Evolutionary conservation across 2,888 invertebrate genomes (phyloP).

Genomic region (Eurois occulta): DNA sequence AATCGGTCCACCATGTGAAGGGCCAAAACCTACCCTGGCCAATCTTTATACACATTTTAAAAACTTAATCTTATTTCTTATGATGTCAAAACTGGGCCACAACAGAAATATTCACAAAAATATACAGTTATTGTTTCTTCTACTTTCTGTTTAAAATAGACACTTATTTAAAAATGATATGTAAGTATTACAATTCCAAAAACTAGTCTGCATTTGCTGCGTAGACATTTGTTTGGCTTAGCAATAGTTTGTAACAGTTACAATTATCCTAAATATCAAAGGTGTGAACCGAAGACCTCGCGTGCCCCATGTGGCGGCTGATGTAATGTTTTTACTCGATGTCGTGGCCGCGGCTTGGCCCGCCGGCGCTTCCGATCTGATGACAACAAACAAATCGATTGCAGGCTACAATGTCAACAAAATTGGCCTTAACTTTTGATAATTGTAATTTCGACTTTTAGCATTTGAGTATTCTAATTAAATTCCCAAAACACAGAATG

Average conservation of each 20-base stretch:
- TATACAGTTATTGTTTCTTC: neutral
- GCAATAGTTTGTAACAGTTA: slow-evolving; percentile 41
- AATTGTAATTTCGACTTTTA: neutral
- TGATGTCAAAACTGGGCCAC: neutral
- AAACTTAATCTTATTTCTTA: neutral
- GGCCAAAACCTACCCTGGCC: neutral
- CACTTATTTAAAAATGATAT: neutral
- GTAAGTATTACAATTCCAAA: neutral
- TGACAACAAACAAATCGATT: slow-evolving; percentile 54
- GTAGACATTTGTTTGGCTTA: slow-evolving; percentile 36
- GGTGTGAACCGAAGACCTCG: slow-evolving; percentile 34
- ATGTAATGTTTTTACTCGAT: slow-evolving; percentile 59
- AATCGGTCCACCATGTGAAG: neutral
- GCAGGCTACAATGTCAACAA: slow-evolving; percentile 11
- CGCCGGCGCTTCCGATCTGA: slow-evolving; percentile 37
- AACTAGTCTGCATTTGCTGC: slow-evolving; percentile 10
- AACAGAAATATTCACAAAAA: neutral
- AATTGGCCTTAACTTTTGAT: neutral
- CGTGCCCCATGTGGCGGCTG: slow-evolving; percentile 51
- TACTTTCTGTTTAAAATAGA: neutral
- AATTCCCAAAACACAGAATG: neutral
- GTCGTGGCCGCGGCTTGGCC: slow-evolving; percentile 34
- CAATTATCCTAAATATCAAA: slow-evolving; percentile 37
- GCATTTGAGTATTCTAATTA: neutral
- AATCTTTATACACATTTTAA: neutral